phyloP scores from a whole-genome alignment of 2,797 vertebrate species.

The Rousettus madagascariensis region DNA sequence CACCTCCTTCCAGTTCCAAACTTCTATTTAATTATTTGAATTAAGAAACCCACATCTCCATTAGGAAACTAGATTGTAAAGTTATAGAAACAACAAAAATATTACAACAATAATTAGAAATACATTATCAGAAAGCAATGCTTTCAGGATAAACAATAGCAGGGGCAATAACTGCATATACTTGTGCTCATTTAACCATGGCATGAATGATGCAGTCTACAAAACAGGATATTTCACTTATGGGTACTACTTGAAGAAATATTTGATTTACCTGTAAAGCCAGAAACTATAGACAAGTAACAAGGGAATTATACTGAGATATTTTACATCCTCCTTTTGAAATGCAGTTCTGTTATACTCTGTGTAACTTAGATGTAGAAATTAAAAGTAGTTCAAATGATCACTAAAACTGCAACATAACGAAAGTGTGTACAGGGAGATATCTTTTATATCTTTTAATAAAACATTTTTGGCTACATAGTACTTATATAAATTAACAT shows the following conservation, averaged over 20 bases:
- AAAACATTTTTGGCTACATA: background rate
- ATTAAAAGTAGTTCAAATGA: slow-evolving; percentile 42
- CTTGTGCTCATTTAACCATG: background rate
- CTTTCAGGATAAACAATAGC: background rate
- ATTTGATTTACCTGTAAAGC: background rate
- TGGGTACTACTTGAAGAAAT: background rate
- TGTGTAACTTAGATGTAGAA: slow-evolving; percentile 27
- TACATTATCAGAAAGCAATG: slow-evolving; percentile 4
- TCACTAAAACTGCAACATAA: slow-evolving; percentile 51
- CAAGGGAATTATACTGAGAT: slow-evolving; percentile 28
- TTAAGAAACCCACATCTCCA: slow-evolving; percentile 32
- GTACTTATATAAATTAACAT: background rate
- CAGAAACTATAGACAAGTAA: background rate
- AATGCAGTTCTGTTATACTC: background rate
- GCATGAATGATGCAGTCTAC: background rate
- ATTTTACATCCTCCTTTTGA: slow-evolving; percentile 32
- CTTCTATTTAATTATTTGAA: slow-evolving; percentile 28
- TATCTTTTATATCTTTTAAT: slow-evolving; percentile 31
- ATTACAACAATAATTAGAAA: slow-evolving; percentile 25
- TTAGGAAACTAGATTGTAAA: slow-evolving; percentile 29
- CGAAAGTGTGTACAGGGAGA: background rate
- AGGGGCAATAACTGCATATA: background rate
- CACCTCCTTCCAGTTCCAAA: slow-evolving; percentile 27
- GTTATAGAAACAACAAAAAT: background rate
- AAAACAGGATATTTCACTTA: slow-evolving; percentile 6